Evolutionary conservation across 2,113 vertebrate species (phyloP), one percentile per base, ranked within the genome.

Genomic region (Alouatta palliata): DNA sequence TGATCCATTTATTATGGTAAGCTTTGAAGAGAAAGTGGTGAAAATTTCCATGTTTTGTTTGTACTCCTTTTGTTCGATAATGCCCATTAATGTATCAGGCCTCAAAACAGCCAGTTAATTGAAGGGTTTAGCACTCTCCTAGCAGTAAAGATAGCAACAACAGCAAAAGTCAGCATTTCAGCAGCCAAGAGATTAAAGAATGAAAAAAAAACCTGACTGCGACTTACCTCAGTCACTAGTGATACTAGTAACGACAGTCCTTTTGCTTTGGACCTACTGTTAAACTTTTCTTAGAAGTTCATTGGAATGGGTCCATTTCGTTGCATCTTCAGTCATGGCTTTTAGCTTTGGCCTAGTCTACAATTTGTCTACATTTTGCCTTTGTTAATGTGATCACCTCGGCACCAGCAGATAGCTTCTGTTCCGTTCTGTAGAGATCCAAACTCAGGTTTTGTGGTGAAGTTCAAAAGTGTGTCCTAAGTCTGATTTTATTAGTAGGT

Each of bases 11-110:
- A 66, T 77, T 73, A 8, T 71, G 68, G 32, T 68, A 61, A 9
- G 25, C 77, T 75, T 83, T 77, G 77, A 66, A 93, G 80, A 68
- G 79, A 82, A 97, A 73, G 30, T 73, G 70, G 58, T 56, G 47
- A 83, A 86, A n/a, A 94, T 93, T 54, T 96, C 89, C 64, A 23
- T 47, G 56, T 93, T 80, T 47, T 79, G 83, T 35, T 92, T 84
- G 52, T 73, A 3, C 9, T 20, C 19, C 52, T 94, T 64, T 86
- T 94, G 86, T 79, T 87, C 27, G 20, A 73, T 58, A 56, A 66
- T 47, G n/a, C 20, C 73, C 68, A 27, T 85, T 95, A 89, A 88
- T 87, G 79, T 12, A n/a, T 0, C 2, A 32, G 32, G 47, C 27
- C 30, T 86, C 82, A 79, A 61, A 83, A 88, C n/a, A 79, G 61